Percentiles rank a stretch among this genome's conserved stretches.
Evolutionary conservation across 1,140 invertebrate genomes (phyloP).

Genomic region (Potamilus streckersoni): DNA sequence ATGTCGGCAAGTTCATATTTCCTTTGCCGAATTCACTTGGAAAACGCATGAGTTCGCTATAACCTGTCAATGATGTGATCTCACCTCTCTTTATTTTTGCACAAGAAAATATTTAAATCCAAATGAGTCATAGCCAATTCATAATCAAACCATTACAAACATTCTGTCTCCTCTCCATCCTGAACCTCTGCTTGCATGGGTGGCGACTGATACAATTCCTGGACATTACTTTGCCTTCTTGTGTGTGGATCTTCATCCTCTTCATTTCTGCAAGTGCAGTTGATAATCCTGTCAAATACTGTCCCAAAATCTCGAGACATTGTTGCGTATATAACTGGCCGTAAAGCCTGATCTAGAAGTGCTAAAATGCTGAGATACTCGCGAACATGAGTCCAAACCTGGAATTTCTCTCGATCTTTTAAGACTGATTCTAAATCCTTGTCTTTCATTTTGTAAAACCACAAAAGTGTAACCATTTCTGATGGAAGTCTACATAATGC

Average conservation of each 20-base stretch:
- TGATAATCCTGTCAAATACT: conserved; percentile 29
- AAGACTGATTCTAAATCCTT: conserved; percentile 13
- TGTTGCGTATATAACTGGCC: conserved; percentile 32
- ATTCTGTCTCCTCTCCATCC: no score
- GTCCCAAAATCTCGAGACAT: conserved; percentile 30
- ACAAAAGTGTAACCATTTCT: conserved; percentile 41
- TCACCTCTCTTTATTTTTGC: no score
- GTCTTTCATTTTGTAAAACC: conserved; percentile 38
- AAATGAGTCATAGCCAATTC: no score
- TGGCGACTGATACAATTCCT: no score
- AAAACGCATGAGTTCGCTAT: no score
- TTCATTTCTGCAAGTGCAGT: conserved; percentile 27
- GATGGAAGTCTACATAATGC: conserved; percentile 51
- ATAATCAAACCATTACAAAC: no score
- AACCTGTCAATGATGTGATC: no score
- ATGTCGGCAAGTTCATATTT: no score
- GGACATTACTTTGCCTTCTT: no score
- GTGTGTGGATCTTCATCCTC: conserved; percentile 11
- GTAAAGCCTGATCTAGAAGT: conserved; percentile 25
- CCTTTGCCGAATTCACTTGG: no score
- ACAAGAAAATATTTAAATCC: no score
- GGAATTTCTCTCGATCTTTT: conserved; percentile 22
- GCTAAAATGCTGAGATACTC: conserved; percentile 26
- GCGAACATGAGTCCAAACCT: conserved; percentile 23
- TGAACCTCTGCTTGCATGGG: no score